Percentiles rank a stretch among this genome's conserved stretches.
Evolutionary conservation across 2,888 invertebrate genomes (phyloP).

Genomic region (Petrolisthes cinctipes): DNA sequence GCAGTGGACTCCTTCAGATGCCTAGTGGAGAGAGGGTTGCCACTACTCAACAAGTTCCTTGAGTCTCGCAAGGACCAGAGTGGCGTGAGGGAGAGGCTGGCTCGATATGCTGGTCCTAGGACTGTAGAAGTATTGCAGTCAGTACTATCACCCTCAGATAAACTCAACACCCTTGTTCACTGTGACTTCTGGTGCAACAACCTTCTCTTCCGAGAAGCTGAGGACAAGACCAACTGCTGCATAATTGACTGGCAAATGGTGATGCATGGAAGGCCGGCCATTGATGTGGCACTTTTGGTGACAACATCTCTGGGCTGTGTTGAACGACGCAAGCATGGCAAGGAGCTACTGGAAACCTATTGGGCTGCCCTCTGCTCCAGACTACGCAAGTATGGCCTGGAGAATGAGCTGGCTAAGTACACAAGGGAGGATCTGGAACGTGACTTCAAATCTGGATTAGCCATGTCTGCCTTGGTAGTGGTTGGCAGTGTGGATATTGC

Average conservation of each 20-base stretch:
- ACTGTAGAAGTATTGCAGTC: conserved; percentile 49
- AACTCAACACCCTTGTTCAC: conserved; percentile 80
- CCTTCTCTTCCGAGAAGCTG: conserved; percentile 77
- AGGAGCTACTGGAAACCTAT: conserved; percentile 78
- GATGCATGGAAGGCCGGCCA: conserved; percentile 77
- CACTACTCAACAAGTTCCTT: conserved; percentile 81
- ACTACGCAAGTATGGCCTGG: conserved; percentile 76
- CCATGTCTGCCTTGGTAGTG: conserved; percentile 82
- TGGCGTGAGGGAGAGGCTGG: conserved; percentile 38
- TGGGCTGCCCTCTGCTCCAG: conserved; percentile 77
- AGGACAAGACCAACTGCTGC: conserved; percentile 74
- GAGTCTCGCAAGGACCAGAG: conserved; percentile 69
- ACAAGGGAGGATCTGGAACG: conserved; percentile 73
- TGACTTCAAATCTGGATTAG: conserved; percentile 78
- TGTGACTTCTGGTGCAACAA: conserved; percentile 89
- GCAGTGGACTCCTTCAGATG: conserved; percentile 86
- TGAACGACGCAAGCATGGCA: conserved; percentile 75
- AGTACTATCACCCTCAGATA: conserved; percentile 68
- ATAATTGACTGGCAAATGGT: conserved; percentile 90
- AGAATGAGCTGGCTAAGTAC: conserved; percentile 72
- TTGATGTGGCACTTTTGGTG: conserved; percentile 80
- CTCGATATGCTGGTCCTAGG: conserved; percentile 50
- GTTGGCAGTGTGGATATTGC: conserved; percentile 87
- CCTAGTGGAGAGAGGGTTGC: conserved; percentile 81
- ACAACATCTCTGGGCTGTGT: conserved; percentile 81